phyloP scores from a whole-genome alignment of 2,888 invertebrate species.

The Hecatera dysodea region DNA sequence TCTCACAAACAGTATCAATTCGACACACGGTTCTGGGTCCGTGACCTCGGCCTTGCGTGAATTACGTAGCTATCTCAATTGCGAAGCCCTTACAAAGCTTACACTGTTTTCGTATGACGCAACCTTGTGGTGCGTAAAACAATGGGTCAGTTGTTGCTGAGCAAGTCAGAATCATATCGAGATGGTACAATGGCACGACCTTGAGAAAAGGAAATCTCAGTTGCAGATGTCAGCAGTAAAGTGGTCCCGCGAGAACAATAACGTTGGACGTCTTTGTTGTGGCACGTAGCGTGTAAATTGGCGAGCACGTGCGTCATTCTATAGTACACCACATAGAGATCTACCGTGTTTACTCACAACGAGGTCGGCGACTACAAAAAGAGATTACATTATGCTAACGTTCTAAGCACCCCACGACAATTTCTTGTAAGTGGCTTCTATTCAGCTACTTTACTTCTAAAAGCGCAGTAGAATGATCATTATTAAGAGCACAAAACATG shows the following conservation, averaged over 20 bases:
- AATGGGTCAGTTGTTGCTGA: slow-evolving; percentile 73
- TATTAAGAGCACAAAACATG: slow-evolving; percentile 33
- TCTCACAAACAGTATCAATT: slow-evolving; percentile 72
- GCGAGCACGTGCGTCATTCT: slow-evolving; percentile 75
- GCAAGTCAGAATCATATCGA: slow-evolving; percentile 70
- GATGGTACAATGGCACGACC: slow-evolving; percentile 72
- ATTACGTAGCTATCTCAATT: slow-evolving; percentile 71
- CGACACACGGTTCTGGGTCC: slow-evolving; percentile 52
- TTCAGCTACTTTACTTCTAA: slow-evolving; percentile 42
- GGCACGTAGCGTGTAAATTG: slow-evolving; percentile 79
- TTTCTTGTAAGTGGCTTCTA: slow-evolving; percentile 51
- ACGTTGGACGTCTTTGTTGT: slow-evolving; percentile 76
- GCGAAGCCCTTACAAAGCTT: slow-evolving; percentile 69
- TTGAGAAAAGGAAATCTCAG: slow-evolving; percentile 76
- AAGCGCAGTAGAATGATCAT: slow-evolving; percentile 34
- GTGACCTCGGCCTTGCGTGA: slow-evolving; percentile 73
- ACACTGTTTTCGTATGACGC: slow-evolving; percentile 72
- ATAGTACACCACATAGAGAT: slow-evolving; percentile 55
- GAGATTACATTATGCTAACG: slow-evolving; percentile 69
- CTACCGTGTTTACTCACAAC: slow-evolving; percentile 69
- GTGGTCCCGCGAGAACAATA: slow-evolving; percentile 79
- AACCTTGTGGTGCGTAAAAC: slow-evolving; percentile 76
- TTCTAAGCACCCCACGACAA: slow-evolving; percentile 40
- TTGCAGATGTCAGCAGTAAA: slow-evolving; percentile 73
- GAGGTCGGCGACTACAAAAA: slow-evolving; percentile 72